These are phyloP conservation scores for Beris chalybata DNA, from an alignment of 2,888 invertebrate species.

Conservation along the genomic window DNA sequence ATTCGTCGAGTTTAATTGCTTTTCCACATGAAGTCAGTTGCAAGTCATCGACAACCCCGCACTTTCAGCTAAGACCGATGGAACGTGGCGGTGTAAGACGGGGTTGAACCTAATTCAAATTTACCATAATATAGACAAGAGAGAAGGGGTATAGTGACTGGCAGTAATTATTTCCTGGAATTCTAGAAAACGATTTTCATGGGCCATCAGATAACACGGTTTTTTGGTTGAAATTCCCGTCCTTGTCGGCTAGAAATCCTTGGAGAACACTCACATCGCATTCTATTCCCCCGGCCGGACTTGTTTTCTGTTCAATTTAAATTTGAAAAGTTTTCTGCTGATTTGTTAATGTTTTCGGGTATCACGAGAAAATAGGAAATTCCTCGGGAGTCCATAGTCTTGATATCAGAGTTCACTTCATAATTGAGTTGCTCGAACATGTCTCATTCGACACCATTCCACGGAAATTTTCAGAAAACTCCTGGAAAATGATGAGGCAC, in stretches of 20 bases:
- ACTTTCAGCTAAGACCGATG: neutral
- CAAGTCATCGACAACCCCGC: slow-evolving; percentile 54
- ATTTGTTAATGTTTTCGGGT: neutral
- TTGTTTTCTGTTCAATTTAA: slow-evolving; percentile 19
- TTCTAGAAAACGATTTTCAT: slow-evolving; percentile 29
- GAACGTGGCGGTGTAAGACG: neutral
- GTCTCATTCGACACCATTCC: no score
- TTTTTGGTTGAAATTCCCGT: neutral
- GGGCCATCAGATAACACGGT: slow-evolving; percentile 32
- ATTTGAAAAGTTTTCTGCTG: slow-evolving; percentile 24
- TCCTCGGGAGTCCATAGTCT: no score
- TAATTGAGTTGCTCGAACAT: no score
- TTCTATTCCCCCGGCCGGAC: neutral
- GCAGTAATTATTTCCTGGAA: slow-evolving; percentile 34
- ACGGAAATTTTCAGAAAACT: neutral
- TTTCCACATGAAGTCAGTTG: slow-evolving; percentile 60
- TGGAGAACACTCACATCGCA: neutral
- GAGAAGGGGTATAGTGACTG: slow-evolving; percentile 22
- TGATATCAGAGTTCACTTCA: no score
- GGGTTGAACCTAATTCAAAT: neutral
- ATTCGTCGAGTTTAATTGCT: slow-evolving; percentile 43
- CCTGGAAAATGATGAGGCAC: slow-evolving; percentile 5
- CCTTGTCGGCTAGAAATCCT: neutral
- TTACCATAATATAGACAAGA: neutral
- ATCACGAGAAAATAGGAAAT: no score